Evolutionary conservation across 2,888 invertebrate genomes (phyloP).

Genomic region (Lochmaea capreae): DNA sequence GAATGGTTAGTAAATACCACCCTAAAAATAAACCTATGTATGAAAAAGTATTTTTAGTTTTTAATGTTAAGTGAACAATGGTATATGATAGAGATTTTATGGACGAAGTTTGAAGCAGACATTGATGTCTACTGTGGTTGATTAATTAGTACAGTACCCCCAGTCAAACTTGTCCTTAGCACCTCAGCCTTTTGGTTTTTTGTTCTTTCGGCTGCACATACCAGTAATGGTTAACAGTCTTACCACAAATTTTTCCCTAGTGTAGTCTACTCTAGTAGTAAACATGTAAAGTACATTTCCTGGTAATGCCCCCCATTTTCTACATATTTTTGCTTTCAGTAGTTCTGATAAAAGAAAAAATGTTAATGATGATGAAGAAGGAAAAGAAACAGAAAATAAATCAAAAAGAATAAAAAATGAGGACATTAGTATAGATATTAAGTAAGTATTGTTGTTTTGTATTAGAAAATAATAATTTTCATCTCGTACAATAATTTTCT

Average conservation of each 20-base stretch:
- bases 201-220: too few species aligned
- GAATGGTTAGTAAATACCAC: constrained; percentile 42
- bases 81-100: background rate
- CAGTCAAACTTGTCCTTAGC: too few species aligned
- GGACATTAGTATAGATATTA: constrained; percentile 61
- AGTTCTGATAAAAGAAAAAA: constrained; percentile 55
- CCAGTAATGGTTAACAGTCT: too few species aligned
- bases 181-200: too few species aligned
- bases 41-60: background rate
- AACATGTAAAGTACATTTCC: too few species aligned
- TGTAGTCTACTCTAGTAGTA: too few species aligned
- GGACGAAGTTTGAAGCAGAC: too few species aligned
- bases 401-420: constrained; percentile 58
- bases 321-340: constrained; percentile 2
- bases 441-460: constrained; percentile 51
- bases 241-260: too few species aligned
- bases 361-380: constrained; percentile 52
- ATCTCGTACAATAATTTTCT: too few species aligned
- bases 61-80: background rate
- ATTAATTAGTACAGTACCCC: too few species aligned
- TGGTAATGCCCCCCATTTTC: background rate
- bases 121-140: too few species aligned
- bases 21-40: constrained; percentile 48
- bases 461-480: background rate
- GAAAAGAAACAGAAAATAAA: constrained; percentile 42